These are phyloP conservation scores for Anthoptus insignis DNA, from an alignment of 2,888 invertebrate genomes.

Conservation along the genomic window DNA sequence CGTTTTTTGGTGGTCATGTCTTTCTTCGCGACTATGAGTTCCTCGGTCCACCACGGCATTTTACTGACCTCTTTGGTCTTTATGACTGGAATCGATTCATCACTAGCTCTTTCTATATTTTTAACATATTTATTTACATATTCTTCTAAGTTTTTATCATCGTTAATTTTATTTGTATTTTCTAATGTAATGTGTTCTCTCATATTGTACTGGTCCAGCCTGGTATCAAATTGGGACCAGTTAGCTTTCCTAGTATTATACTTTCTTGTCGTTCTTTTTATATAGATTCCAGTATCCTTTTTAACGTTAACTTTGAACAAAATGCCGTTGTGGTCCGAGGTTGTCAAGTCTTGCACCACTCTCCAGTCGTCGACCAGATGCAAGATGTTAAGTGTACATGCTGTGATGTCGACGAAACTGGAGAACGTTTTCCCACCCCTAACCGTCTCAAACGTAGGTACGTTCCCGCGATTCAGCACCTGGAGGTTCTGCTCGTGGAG, in stretches of 20 bases:
- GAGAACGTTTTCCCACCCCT: not conserved
- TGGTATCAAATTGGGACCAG: slow-evolving; percentile 10
- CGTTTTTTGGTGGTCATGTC: not conserved
- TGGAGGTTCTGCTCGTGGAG: not conserved
- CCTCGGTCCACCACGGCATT: slow-evolving; percentile 32
- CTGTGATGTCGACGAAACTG: slow-evolving; percentile 38
- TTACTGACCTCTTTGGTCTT: slow-evolving; percentile 9
- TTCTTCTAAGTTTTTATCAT: not conserved
- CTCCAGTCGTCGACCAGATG: slow-evolving; percentile 18
- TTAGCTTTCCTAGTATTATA: slow-evolving; percentile 1
- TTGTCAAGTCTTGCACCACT: slow-evolving; percentile 8
- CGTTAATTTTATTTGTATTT: not conserved
- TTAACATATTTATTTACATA: too few species aligned
- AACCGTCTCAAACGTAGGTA: not conserved
- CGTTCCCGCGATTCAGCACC: not conserved
- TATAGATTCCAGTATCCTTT: too few species aligned
- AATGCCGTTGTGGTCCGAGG: slow-evolving; percentile 37
- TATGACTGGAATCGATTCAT: not conserved
- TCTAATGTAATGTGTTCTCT: slow-evolving; percentile 14
- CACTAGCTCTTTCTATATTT: too few species aligned
- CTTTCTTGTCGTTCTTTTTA: not conserved
- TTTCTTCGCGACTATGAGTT: not conserved
- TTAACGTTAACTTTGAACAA: not conserved
- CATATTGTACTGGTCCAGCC: not conserved
- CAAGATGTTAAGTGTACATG: slow-evolving; percentile 23